Percentiles rank a stretch among this genome's conserved stretches.
These are phyloP conservation scores for Agrochola lychnidis DNA, from an alignment of 2,888 invertebrate species.

Conservation along the genomic window DNA sequence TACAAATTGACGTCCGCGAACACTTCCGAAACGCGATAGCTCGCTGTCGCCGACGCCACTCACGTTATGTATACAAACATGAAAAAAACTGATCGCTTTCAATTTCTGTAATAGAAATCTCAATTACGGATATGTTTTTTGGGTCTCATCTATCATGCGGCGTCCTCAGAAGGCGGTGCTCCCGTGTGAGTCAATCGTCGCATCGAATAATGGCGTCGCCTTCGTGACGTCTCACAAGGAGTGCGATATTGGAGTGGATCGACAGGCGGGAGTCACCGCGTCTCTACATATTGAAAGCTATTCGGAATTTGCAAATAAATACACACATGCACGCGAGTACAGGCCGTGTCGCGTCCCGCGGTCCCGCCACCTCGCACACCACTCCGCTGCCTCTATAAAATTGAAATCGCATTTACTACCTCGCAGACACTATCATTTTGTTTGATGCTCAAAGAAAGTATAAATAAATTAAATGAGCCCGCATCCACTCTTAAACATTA, in stretches of 20 bases:
- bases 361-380: constrained; percentile 79
- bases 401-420: constrained; percentile 87
- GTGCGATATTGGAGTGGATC: constrained; percentile 89
- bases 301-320: constrained; percentile 90
- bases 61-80: constrained; percentile 89
- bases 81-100: constrained; percentile 85
- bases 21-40: constrained; percentile 89
- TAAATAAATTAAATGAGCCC: constrained; percentile 54
- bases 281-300: constrained; percentile 90
- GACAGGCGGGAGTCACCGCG: constrained; percentile 87
- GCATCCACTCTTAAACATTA: constrained; percentile 47
- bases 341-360: constrained; percentile 68
- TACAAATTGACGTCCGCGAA: constrained; percentile 90
- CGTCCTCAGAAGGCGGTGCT: constrained; percentile 79
- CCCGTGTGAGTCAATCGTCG: constrained; percentile 86
- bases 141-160: constrained; percentile 88
- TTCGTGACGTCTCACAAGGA: constrained; percentile 84
- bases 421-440: constrained; percentile 79
- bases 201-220: constrained; percentile 85
- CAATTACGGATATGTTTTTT: constrained; percentile 90
- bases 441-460: constrained; percentile 67
- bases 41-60: constrained; percentile 80
- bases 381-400: constrained; percentile 83
- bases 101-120: constrained; percentile 90
- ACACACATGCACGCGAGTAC: constrained; percentile 83